Base-by-base conservation (phyloP, 2,888 invertebrate species). In the Tachina lurida region DNA sequence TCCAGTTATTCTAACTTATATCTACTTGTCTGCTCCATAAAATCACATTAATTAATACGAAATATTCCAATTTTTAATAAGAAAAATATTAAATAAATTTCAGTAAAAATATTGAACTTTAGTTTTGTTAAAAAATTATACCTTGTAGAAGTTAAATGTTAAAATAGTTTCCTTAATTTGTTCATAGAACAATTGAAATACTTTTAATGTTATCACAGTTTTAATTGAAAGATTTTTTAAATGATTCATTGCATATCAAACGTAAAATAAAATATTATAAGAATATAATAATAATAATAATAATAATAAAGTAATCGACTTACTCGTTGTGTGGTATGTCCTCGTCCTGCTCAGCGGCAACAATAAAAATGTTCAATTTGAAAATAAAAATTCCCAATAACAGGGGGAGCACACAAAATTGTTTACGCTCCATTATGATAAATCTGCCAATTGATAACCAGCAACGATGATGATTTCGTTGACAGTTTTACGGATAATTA, bases 241-340 rank as follows among this genome's bases (percentile, higher is more conserved):
- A 31, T 31, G 0, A 31, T 31, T 0, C 0, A 31, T 31, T 7
- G 7, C 12, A 47, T 39, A 49, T 47, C 15, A 13, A 75, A 17
- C 47, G 65, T 47, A 56, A 73, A 62, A 41, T 39, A 71, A 62
- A 49, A 45, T 13, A 31, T 17, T 58, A 15, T 10, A 17, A 52
- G 31, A 19, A 49, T 52, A 31, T 49, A 70, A 47, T 47, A 47
- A 47, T 31, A 31, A 31, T 39, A 58, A 39, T 13, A 10, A 60
- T 15, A 49, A 62, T 45, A 63, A 63, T n/a, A 49, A 54, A 56
- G 10, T 4, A 22, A 49, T 22, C 1, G 43, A 94, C 97, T 96
- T 94, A 97, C 97, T 97, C 97, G 93, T 96, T 96, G 93, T 97
- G 97, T 84, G 97, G 97, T 92, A 97, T 97, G 93, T 97, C 97